Conservation (phyloP, 2,113 vertebrate genomes). For the Seriola rivoliana region DNA sequence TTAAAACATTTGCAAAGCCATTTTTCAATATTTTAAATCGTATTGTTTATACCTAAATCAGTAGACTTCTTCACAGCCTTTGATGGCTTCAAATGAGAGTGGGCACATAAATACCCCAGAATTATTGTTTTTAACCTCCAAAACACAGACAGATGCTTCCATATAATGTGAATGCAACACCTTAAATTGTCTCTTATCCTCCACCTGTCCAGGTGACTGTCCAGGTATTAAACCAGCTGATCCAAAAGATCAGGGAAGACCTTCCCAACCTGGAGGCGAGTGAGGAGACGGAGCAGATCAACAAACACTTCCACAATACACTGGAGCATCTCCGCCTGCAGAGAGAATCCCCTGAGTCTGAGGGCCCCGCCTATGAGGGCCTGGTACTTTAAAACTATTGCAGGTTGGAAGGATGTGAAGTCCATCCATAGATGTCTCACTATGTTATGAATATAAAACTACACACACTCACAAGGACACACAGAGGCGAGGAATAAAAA, state of each 20-base stretch:
- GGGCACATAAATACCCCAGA: background rate
- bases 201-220: slow-evolving; percentile 90
- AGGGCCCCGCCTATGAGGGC: slow-evolving; percentile 96
- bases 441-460: slow-evolving; percentile 58
- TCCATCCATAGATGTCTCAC: slow-evolving; percentile 33
- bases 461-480: slow-evolving; percentile 49
- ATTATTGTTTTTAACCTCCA: background rate
- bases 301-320: slow-evolving; percentile 99
- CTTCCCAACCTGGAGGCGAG: slow-evolving; percentile 96
- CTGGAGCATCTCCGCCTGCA: slow-evolving; percentile 97
- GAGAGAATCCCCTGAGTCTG: slow-evolving; percentile 94
- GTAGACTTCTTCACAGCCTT: background rate
- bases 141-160: background rate
- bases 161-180: slow-evolving; percentile 31
- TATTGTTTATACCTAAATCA: background rate
- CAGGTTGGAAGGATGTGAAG: slow-evolving; percentile 47
- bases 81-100: background rate
- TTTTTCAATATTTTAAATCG: background rate
- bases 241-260: slow-evolving; percentile 99
- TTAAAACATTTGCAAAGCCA: no score
- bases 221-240: slow-evolving; percentile 98
- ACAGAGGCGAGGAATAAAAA: slow-evolving; percentile 40
- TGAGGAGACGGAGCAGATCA: slow-evolving; percentile 99
- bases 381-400: slow-evolving; percentile 85
- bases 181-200: background rate